These are phyloP conservation scores for Keiferia lycopersicella DNA, from an alignment of 2,888 invertebrate genomes.

Conservation along the genomic window DNA sequence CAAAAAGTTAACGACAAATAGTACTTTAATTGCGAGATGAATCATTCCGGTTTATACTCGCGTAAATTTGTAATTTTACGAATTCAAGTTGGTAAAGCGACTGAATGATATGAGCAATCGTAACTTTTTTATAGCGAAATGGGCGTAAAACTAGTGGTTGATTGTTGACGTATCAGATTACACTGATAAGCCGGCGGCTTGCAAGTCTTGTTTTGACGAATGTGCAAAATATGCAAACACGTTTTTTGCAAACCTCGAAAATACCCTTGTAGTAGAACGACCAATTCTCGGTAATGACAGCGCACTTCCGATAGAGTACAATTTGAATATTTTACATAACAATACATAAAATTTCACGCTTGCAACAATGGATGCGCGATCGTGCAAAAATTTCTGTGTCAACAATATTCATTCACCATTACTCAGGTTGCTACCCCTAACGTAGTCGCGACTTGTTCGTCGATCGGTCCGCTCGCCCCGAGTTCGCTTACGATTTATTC, in stretches of 20 bases:
- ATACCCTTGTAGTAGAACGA: conserved; percentile 20
- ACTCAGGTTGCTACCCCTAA: conserved; percentile 47
- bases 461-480: conserved; percentile 32
- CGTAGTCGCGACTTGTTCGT: conserved; percentile 37
- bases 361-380: conserved; percentile 45
- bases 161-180: conserved; percentile 22
- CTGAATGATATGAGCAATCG: conserved; percentile 21
- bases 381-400: conserved; percentile 50
- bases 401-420: conserved; percentile 49
- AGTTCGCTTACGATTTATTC: conserved; percentile 1
- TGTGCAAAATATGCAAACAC: conserved; percentile 27
- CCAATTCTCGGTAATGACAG: conserved; percentile 49
- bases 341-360: conserved; percentile 44
- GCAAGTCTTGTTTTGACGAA: conserved; percentile 24
- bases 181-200: conserved; percentile 17
- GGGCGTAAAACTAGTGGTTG: conserved; percentile 21
- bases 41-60: conserved; percentile 18
- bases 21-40: conserved; percentile 19
- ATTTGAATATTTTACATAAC: conserved; percentile 41
- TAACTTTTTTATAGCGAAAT: conserved; percentile 24
- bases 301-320: conserved; percentile 43
- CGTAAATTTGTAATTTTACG: conserved; percentile 17
- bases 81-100: conserved; percentile 13
- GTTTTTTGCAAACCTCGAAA: conserved; percentile 28
- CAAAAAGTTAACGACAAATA: conserved; percentile 4